Evolutionary conservation across 2,797 vertebrate species (phyloP), one percentile per base, ranked within the genome.

Genomic region (Pitangus sulphuratus): DNA sequence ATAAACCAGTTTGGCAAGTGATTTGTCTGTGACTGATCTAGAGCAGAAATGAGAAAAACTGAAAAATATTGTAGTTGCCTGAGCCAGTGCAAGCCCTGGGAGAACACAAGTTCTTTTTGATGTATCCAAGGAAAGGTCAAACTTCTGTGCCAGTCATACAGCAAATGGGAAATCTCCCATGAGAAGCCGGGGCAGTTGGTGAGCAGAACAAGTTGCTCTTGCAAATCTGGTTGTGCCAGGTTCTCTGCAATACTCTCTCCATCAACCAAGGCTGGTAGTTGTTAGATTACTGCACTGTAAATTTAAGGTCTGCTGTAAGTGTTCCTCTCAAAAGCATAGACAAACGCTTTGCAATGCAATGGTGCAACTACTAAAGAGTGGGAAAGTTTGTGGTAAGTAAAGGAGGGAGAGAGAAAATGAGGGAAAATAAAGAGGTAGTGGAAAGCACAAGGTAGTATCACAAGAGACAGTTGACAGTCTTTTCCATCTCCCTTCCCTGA

Each of bases 51-150:
- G 44, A 90, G 39, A 84, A 60, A 77, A 84, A 33, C 18, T 77
- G 69, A 84, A 87, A 87, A 83, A 85, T 39, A 65, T 5, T 58
- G 50, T 25, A 74, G 40, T 37, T 89, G 56, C 39, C 54, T 30
- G 13, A 95, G 89, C 74, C 68, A 86, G 50, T 0, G 0, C 3
- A 4, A 78, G 37, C 39, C 75, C 60, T 8, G 0, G 42, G 71
- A 91, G 77, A 56, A 69, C 15, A 21, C 7, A 1, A 0, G 2
- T 71, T 88, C 72, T 94, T 39, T 81, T 69, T 85, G 78, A 62
- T 72, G 78, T 82, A 87, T 86, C 75, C 75, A 51, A 60, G 54
- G 75, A 96, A 95, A 96, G 69, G 83, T 95, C 88, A 87, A 33
- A 12, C 39, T 88, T 60, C 76, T 77, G 72, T 28, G 5, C 33